Conservation (phyloP, 2,113 vertebrate species). For the Rattus norvegicus region GRCr8 NC_086037.1:45190501-45191000, state of each 20-base stretch:
- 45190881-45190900: conserved; percentile 30
- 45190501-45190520: neutral
- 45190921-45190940: neutral
- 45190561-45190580: neutral
- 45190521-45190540: neutral
- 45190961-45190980: conserved; percentile 4
- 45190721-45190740: conserved; percentile 9
- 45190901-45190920: conserved; percentile 14
- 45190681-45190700: neutral
- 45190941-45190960: neutral
- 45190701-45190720: neutral
- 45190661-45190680: neutral
- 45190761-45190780: neutral
- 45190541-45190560: neutral
- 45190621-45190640: neutral
- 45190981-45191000: conserved; percentile 8
- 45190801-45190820: conserved; percentile 18
- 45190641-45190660: conserved; percentile 8
- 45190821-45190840: conserved; percentile 14
- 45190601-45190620: neutral
- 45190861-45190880: conserved; percentile 21
- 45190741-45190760: neutral
- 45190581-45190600: no score
- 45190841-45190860: neutral
- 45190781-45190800: neutral